Evolutionary conservation across 2,113 vertebrate genomes (phyloP), one percentile per base, ranked within the genome.

Genomic region (Podarcis raffonei): DNA sequence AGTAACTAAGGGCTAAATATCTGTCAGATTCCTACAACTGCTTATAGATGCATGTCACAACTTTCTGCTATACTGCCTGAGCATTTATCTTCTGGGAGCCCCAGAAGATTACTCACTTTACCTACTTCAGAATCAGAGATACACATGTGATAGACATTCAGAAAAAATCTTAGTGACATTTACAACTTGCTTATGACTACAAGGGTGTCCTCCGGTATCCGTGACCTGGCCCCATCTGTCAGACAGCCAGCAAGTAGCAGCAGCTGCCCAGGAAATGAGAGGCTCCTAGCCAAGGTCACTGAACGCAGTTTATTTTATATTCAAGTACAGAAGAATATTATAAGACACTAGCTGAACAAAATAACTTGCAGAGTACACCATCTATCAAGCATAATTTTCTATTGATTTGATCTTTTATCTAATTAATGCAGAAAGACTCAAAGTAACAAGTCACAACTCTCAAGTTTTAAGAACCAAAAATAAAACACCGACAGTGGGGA

Each of bases 251-350:
- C 92, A 82, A 89, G 91, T 69, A 94, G 93, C 95, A 96, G 95
- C 96, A 97, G 96, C 95, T 97, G 96, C 95, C 86, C 90, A 95
- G 94, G 95, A 97, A 97, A 96, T 39, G 86, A 89, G 89, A 95
- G 95, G 96, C 97, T 97, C 86, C 87, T 87, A 95, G 97, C 97
- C 97, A 98, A 98, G 97, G 97, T 98, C 96, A 97, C 94, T 94
- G 91, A 91, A 94, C 92, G 83, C 89, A 95, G 90, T 94, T 94
- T 94, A 90, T 87, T 96, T 89, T 89, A 85, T 20, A 89, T 86
- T 91, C 79, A 93, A 93, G 92, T 87, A 80, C 93, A 94, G 94
- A 82, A 88, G 95, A 83, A 93, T n/a, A 89, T 90, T 81, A 74
- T 53, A 94, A 84, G 53, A 80, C 81, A 39, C 89, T 90, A 93